These are phyloP conservation scores for Brachionus manjavacas DNA, from an alignment of 1,140 invertebrate species.

Conservation along the genomic window DNA sequence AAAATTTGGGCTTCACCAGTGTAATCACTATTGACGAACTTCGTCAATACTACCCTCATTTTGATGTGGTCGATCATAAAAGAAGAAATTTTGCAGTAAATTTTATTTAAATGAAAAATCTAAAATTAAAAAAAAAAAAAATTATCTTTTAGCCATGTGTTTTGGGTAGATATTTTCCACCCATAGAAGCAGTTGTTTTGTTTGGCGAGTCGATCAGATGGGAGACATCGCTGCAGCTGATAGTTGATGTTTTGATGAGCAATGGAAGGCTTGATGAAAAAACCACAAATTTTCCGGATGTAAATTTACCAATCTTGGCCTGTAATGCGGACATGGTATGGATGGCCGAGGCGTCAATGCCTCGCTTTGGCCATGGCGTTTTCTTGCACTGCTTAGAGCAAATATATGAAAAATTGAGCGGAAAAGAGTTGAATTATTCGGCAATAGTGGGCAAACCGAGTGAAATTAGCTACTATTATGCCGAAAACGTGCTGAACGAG, in stretches of 20 bases:
- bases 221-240: slow-evolving; percentile 61
- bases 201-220: slow-evolving; percentile 57
- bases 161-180: slow-evolving; percentile 59
- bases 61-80: slow-evolving; percentile 68
- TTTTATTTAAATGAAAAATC: slow-evolving; percentile 35
- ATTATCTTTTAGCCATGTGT: slow-evolving; percentile 54
- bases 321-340: slow-evolving; percentile 58
- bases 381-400: slow-evolving; percentile 55
- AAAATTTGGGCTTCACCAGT: slow-evolving; percentile 66
- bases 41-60: slow-evolving; percentile 62
- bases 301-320: slow-evolving; percentile 53
- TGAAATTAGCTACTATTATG: slow-evolving; percentile 57
- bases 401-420: slow-evolving; percentile 57
- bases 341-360: slow-evolving; percentile 57
- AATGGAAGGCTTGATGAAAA: slow-evolving; percentile 58
- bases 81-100: slow-evolving; percentile 59
- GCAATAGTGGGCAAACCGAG: slow-evolving; percentile 56
- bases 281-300: not conserved
- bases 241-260: slow-evolving; percentile 67
- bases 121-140: not conserved
- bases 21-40: slow-evolving; percentile 65
- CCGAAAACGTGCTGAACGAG: slow-evolving; percentile 52
- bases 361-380: slow-evolving; percentile 57
- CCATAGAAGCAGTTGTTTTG: slow-evolving; percentile 55
- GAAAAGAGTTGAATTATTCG: slow-evolving; percentile 52